Base-by-base conservation (phyloP, 2,888 invertebrate species). In the Drosophila neotestacea region DNA sequence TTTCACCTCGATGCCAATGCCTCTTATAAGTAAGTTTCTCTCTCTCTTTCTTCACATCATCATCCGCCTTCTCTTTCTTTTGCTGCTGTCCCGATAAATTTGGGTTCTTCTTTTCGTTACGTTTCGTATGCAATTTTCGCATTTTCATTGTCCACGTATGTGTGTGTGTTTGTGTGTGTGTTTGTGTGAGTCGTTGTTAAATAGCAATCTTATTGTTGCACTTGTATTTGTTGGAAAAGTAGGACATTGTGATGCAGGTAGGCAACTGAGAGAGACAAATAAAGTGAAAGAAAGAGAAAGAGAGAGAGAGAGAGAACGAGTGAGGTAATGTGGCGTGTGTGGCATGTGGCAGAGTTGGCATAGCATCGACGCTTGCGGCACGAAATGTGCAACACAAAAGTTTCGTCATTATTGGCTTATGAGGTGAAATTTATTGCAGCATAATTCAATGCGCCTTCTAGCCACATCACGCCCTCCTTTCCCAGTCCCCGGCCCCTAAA, bases 401-500 rank as follows among this genome's bases (percentile, higher is more conserved):
- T 88, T 88, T 84, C 85, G 77, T 85, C 87, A 85, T 85, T 88
- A 88, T 89, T 89, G 85, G 89, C 89, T 88, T 77, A 87, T 80
- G 82, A 79, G 85, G 89, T 85, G 84, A 83, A 88, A 83, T 88
- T 86, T 84, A 86, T 85, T 84, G 87, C 88, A 88, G 84, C 81
- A 86, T 81, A 86, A 81, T 81, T 83, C 84, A 86, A 87, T 73
- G 71, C 70, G 71, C 70, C 39, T 42, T 39, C 48, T 13, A 42
- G 9, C 47, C 46, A 39, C 11, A n/a, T n/a, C 50, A 11, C 16
- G 4, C n/a, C 27, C 11, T n/a, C 30, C 7, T 6, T 16, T 4
- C 28, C 4, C 30, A 0, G 28, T 6, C n/a, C 6, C 0, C 0
- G 13, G 4, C 13, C 16, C 13, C 34, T 11, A 7, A 6, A 22